Evolutionary conservation across 2,888 invertebrate genomes (phyloP).

Genomic region (Megaustenia siamemsis): DNA sequence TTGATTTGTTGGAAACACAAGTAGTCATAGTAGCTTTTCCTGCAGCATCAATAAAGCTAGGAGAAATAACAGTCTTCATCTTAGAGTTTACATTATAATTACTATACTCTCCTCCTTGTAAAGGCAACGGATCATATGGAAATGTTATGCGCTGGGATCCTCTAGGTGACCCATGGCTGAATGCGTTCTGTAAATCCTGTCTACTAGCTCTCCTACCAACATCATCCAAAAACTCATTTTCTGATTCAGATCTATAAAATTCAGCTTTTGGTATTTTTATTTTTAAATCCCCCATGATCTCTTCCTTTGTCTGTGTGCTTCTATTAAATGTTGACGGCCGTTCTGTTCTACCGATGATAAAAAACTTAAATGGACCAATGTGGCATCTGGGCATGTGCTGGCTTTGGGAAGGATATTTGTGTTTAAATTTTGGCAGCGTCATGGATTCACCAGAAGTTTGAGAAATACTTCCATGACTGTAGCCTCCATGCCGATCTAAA

Average conservation of each 20-base stretch:
- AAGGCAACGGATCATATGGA: constrained; percentile 51
- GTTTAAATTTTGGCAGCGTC: constrained; percentile 54
- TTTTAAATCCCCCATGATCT: constrained; percentile 50
- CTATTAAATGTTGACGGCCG: constrained; percentile 48
- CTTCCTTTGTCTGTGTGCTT: constrained; percentile 50
- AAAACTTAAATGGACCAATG: constrained; percentile 52
- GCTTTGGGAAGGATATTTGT: constrained; percentile 46
- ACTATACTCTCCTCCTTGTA: constrained; percentile 35
- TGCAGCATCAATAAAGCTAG: constrained; percentile 69
- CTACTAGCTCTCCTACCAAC: constrained; percentile 30
- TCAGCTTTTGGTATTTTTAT: constrained; percentile 53
- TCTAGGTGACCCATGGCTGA: constrained; percentile 7
- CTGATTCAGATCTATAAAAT: constrained; percentile 47
- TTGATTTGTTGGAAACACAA: constrained; percentile 66
- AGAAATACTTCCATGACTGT: constrained; percentile 34
- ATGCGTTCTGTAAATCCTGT: constrained; percentile 1
- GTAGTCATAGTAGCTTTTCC: constrained; percentile 72
- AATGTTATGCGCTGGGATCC: constrained; percentile 53
- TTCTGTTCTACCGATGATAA: constrained; percentile 49
- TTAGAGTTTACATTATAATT: constrained; percentile 50
- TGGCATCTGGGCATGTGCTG: constrained; percentile 44
- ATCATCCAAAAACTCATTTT: constrained; percentile 47
- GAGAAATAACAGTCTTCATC: constrained; percentile 64
- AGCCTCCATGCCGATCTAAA: constrained; percentile 40
- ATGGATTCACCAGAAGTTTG: constrained; percentile 49